These are phyloP conservation scores for Pachyrhynchus sulphureomaculatus DNA, from an alignment of 1,140 invertebrate genomes.

Conservation along the genomic window DNA sequence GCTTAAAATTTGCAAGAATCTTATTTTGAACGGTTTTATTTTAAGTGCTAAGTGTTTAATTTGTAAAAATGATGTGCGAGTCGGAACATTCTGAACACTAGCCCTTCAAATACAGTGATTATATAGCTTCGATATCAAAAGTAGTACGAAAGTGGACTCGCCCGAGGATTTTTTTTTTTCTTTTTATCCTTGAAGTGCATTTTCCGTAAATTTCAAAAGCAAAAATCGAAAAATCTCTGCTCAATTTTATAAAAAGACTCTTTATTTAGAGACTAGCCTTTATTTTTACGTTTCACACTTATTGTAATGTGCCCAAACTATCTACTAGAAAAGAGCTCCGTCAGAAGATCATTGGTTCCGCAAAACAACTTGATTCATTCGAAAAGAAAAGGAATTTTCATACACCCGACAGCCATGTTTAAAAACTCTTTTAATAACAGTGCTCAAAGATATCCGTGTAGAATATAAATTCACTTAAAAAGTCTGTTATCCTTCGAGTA, in stretches of 20 bases:
- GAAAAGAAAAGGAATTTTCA: conserved; percentile 79
- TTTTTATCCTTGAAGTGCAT: conserved; percentile 8
- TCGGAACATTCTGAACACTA: conserved; percentile 46
- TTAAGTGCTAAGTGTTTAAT: conserved; percentile 14
- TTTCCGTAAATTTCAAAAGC: conserved; percentile 19
- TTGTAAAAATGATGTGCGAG: conserved; percentile 41
- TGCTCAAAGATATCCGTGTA: conserved; percentile 21
- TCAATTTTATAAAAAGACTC: conserved; percentile 21
- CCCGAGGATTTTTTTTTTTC: conserved; percentile 28
- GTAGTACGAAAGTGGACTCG: conserved; percentile 43
- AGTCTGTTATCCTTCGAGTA: neutral
- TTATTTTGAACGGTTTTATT: neutral
- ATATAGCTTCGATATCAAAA: conserved; percentile 19
- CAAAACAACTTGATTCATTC: conserved; percentile 61
- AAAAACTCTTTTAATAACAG: conserved; percentile 59
- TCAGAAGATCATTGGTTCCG: conserved; percentile 47
- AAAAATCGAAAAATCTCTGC: conserved; percentile 5
- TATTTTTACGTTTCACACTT: conserved; percentile 32
- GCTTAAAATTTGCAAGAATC: neutral
- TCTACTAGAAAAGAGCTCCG: conserved; percentile 45
- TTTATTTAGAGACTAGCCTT: conserved; percentile 8
- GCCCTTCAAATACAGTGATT: conserved; percentile 26
- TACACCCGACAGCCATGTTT: conserved; percentile 79
- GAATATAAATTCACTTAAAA: conserved; percentile 21
- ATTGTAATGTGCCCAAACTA: conserved; percentile 52